Evolutionary conservation across 2,797 vertebrate genomes (phyloP), one percentile per base, ranked within the genome.

Genomic region (Lacerta agilis): DNA sequence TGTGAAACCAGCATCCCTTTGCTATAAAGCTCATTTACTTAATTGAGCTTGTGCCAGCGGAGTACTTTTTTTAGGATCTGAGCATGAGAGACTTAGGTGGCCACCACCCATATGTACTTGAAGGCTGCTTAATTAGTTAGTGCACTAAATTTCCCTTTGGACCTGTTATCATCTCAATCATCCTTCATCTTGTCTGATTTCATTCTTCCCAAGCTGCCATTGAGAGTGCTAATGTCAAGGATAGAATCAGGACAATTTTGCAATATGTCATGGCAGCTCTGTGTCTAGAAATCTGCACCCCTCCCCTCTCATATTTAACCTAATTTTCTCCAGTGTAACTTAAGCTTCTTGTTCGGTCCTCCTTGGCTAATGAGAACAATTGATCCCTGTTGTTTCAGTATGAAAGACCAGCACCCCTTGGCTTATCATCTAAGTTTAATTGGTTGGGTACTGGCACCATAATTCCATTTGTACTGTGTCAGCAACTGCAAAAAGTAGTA

Each of bases 331-430:
- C 86, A 5, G 43, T 91, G 85, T 87, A 25, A 45, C 38, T 5
- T 64, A 77, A 27, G 1, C 3, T 79, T 86, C 92, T 88, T 89
- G 7, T 86, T 90, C 75, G 8, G 45, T 86, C 78, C 91, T 25
- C 41, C 78, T 0, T 61, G 72, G 88, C 67, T 91, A 86, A 91
- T 94, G 85, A 92, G 67, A 94, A 91, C 86, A 95, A 93, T 92
- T 92, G 89, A 93, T 94, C 87, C 29, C 73, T 76, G 29, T 69
- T 95, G 91, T 90, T 91, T 91, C 91, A 91, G 89, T 72, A 87
- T 41, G 79, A 95, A 95, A 95, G 75, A 73, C 92, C 85, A 93
- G 89, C 91, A 17, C 88, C 82, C 15, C 89, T 92, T 91, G 90
- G 79, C 43, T 0, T 90, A 87, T 45, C 88, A 82, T 73, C 83